These are phyloP conservation scores for Aulostomus chinensis DNA, from an alignment of 2,797 vertebrate species.

Conservation along the genomic window DNA sequence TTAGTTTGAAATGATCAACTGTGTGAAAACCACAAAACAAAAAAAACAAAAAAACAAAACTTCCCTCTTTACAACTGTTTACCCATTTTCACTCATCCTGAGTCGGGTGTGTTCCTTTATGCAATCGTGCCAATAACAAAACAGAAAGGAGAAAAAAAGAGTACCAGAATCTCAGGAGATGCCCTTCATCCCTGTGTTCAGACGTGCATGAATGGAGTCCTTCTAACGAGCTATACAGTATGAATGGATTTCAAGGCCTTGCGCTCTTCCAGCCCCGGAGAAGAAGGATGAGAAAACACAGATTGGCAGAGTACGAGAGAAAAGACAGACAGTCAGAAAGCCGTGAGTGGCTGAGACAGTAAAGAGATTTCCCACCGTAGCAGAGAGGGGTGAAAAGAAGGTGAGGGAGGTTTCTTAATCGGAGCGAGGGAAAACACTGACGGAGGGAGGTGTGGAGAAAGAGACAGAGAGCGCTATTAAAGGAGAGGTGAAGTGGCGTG, in stretches of 20 bases:
- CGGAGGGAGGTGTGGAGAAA: constrained; percentile 61
- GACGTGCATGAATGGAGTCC: constrained; percentile 18
- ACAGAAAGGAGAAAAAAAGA: constrained; percentile 2
- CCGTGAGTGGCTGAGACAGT: constrained; percentile 26
- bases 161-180: not conserved
- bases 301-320: constrained; percentile 34
- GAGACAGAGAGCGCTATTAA: constrained; percentile 56
- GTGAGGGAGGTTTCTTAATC: constrained; percentile 52
- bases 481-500: constrained; percentile 59
- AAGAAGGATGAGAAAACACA: constrained; percentile 29
- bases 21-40: too few relatives aligned
- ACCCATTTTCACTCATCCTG: too few relatives aligned
- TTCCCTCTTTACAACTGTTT: too few relatives aligned
- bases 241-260: constrained; percentile 35
- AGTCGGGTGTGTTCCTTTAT: not conserved
- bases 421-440: constrained; percentile 58
- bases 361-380: constrained; percentile 63
- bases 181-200: constrained; percentile 1
- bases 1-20: too few relatives aligned
- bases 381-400: constrained; percentile 35
- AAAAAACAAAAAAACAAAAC: too few relatives aligned
- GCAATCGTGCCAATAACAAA: too few relatives aligned
- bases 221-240: constrained; percentile 14
- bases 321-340: constrained; percentile 39
- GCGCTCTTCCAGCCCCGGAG: constrained; percentile 1